phyloP scores from a whole-genome alignment of 2,113 vertebrate species.

The Campylomormyrus numenius region DNA sequence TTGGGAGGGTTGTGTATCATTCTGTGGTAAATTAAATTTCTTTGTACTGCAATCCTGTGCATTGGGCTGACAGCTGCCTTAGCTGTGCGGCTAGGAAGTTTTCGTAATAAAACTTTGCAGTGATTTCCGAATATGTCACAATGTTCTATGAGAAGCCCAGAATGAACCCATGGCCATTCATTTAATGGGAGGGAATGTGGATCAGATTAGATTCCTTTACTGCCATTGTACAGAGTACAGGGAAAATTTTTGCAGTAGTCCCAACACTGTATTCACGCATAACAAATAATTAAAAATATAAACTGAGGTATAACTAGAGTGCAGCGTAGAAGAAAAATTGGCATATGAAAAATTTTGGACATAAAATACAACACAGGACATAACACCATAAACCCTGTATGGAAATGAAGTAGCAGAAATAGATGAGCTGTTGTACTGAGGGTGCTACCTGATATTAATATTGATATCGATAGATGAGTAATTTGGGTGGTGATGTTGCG shows the following conservation, averaged over 20 bases:
- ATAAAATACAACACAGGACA: too few relatives aligned
- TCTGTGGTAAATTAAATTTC: not conserved
- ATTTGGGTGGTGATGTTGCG: not conserved
- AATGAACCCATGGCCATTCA: not conserved
- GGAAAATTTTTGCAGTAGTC: not conserved
- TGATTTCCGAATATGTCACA: not conserved
- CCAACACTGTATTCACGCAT: not conserved
- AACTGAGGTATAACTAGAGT: not conserved
- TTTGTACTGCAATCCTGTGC: not conserved
- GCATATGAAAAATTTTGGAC: too few relatives aligned
- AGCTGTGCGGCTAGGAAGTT: not conserved
- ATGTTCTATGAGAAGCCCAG: not conserved
- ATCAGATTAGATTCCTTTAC: not conserved
- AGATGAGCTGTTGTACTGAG: not conserved
- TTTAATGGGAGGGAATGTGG: not conserved
- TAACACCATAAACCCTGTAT: too few relatives aligned
- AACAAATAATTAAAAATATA: not conserved
- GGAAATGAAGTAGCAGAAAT: not conserved
- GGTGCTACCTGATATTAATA: not conserved
- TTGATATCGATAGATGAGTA: not conserved
- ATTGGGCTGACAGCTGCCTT: not conserved
- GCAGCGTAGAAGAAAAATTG: not conserved
- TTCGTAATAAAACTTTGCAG: not conserved
- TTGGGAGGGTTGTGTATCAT: not conserved
- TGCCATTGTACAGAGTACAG: not conserved